Conservation (phyloP, 2,888 invertebrate species). For the Chrysolina oricalcia region DNA sequence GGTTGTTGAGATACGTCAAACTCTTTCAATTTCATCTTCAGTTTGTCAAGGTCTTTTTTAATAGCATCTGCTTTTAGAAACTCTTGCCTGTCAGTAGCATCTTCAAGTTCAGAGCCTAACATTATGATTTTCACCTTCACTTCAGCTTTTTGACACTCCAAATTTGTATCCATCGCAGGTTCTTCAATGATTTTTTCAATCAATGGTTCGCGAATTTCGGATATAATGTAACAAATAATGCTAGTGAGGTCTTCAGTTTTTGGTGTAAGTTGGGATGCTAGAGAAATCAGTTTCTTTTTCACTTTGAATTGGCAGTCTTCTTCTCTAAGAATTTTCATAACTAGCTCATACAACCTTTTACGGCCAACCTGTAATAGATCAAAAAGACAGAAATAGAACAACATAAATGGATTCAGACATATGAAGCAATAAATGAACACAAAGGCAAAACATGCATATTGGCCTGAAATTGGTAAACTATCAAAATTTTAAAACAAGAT, state of each 20-base stretch:
- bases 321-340: constrained; percentile 50
- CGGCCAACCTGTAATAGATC: constrained; percentile 55
- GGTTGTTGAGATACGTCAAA: constrained; percentile 38
- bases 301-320: constrained; percentile 54
- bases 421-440: no score
- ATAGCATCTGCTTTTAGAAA: constrained; percentile 56
- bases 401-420: no score
- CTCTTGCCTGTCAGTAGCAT: constrained; percentile 58
- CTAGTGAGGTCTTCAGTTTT: constrained; percentile 56
- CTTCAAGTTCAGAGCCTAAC: constrained; percentile 58
- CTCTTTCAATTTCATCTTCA: constrained; percentile 55
- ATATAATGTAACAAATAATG: constrained; percentile 60
- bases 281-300: constrained; percentile 55
- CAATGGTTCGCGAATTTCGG: constrained; percentile 61
- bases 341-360: constrained; percentile 52
- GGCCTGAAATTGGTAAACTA: no score
- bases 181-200: constrained; percentile 29
- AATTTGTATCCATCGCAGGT: neutral
- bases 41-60: constrained; percentile 53
- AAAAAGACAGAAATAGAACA: no score
- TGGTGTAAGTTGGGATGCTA: constrained; percentile 53
- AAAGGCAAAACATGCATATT: no score
- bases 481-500: no score
- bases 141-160: constrained; percentile 57
- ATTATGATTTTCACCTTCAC: constrained; percentile 60